phyloP scores from a whole-genome alignment of 2,888 invertebrate species.

The Lordiphosa fenestrarum region DNA sequence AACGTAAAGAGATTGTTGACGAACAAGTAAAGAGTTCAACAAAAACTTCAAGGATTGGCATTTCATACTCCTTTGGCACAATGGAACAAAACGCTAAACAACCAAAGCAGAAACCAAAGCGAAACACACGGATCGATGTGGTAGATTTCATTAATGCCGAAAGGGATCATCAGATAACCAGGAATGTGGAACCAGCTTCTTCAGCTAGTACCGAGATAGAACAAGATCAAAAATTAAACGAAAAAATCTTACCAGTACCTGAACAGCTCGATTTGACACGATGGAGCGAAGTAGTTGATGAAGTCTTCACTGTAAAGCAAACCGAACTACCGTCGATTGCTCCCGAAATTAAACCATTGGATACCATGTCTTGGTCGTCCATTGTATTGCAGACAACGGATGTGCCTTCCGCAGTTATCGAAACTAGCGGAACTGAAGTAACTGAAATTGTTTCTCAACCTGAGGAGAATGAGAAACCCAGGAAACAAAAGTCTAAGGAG shows the following conservation, averaged over 20 bases:
- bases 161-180: slow-evolving; percentile 26
- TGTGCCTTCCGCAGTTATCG: background rate
- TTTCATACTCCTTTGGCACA: slow-evolving; percentile 48
- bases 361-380: slow-evolving; percentile 17
- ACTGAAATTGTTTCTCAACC: too few relatives aligned
- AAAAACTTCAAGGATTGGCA: slow-evolving; percentile 32
- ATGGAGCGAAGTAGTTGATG: too few relatives aligned
- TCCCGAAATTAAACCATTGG: background rate
- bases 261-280: too few relatives aligned
- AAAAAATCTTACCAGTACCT: too few relatives aligned
- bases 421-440: too few relatives aligned
- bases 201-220: background rate
- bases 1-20: slow-evolving; percentile 16
- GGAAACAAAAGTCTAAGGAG: too few relatives aligned
- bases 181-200: background rate
- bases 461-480: too few relatives aligned
- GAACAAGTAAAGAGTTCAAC: slow-evolving; percentile 24
- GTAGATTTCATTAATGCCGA: slow-evolving; percentile 58
- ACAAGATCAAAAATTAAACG: too few relatives aligned
- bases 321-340: background rate
- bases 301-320: too few relatives aligned
- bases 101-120: slow-evolving; percentile 59
- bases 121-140: slow-evolving; percentile 36
- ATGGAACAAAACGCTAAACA: slow-evolving; percentile 57
- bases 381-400: slow-evolving; percentile 15